These are phyloP conservation scores for Alethe diademata DNA, from an alignment of 2,113 vertebrate species.

Conservation along the genomic window DNA sequence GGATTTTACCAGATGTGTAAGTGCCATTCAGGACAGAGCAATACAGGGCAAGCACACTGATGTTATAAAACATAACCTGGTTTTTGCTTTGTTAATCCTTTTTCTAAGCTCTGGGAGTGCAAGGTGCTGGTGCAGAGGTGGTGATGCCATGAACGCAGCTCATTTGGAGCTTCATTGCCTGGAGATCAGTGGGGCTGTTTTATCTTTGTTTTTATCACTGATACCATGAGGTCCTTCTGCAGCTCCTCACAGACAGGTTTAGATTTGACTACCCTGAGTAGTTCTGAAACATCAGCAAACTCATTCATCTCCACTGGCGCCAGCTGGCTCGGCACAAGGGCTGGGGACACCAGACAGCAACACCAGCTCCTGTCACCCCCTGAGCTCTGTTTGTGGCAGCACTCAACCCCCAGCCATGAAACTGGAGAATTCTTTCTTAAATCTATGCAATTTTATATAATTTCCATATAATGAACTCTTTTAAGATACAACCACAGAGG, in stretches of 20 bases:
- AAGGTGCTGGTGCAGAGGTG: background rate
- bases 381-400: background rate
- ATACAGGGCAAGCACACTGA: rapidly evolving
- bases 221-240: background rate
- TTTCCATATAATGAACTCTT: background rate
- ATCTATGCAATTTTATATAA: background rate
- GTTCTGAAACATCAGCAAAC: background rate
- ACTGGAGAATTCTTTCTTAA: background rate
- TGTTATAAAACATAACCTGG: rapidly evolving
- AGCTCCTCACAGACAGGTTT: constrained; percentile 7
- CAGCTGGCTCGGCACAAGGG: rapidly evolving
- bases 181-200: background rate
- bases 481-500: background rate
- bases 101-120: background rate
- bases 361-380: background rate
- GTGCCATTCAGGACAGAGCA: background rate
- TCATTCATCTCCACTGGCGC: background rate
- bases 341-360: background rate
- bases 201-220: background rate
- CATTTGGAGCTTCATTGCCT: background rate
- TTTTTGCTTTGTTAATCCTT: background rate
- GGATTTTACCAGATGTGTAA: background rate
- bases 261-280: background rate
- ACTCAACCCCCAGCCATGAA: background rate
- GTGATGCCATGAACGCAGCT: rapidly evolving